phyloP scores from a whole-genome alignment of 2,797 vertebrate genomes.

The Meriones psammophilus region DNA sequence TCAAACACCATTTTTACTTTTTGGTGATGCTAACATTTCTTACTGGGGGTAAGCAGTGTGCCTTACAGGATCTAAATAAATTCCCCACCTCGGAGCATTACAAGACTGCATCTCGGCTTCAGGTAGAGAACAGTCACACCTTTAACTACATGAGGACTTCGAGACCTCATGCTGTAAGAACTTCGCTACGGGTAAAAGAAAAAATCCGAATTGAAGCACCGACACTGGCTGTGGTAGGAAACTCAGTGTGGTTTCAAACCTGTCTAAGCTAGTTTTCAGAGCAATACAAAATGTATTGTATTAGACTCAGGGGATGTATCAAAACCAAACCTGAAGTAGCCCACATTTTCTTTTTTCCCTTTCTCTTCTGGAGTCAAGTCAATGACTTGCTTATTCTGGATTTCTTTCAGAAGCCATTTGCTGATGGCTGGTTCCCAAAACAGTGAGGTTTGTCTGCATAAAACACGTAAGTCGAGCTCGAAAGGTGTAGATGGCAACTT shows the following conservation, averaged over 20 bases:
- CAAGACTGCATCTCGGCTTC: not conserved
- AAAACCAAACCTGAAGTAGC: constrained; percentile 78
- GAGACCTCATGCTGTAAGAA: constrained; percentile 12
- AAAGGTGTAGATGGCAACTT: constrained; percentile 72
- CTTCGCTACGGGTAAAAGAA: constrained; percentile 39
- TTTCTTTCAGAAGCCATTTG: constrained; percentile 79
- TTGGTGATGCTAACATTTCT: constrained; percentile 64
- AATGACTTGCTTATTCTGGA: constrained; percentile 82
- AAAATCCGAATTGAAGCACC: not conserved
- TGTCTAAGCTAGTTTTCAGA: constrained; percentile 78
- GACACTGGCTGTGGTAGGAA: not conserved
- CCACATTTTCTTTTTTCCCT: constrained; percentile 13
- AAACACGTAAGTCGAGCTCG: constrained; percentile 60
- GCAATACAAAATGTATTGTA: constrained; percentile 74
- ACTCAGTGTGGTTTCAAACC: constrained; percentile 65
- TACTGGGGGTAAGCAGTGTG: not conserved
- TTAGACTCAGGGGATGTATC: constrained; percentile 76
- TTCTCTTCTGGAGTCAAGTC: constrained; percentile 76
- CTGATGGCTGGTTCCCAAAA: constrained; percentile 71
- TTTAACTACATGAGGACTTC: constrained; percentile 55
- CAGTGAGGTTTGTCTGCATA: constrained; percentile 75
- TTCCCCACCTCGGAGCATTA: not conserved
- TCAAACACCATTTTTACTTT: constrained; percentile 61
- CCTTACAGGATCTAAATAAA: not conserved
- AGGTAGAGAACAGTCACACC: constrained; percentile 49